phyloP scores from a whole-genome alignment of 2,888 invertebrate species.

The Reticulitermes lucifugus region DNA sequence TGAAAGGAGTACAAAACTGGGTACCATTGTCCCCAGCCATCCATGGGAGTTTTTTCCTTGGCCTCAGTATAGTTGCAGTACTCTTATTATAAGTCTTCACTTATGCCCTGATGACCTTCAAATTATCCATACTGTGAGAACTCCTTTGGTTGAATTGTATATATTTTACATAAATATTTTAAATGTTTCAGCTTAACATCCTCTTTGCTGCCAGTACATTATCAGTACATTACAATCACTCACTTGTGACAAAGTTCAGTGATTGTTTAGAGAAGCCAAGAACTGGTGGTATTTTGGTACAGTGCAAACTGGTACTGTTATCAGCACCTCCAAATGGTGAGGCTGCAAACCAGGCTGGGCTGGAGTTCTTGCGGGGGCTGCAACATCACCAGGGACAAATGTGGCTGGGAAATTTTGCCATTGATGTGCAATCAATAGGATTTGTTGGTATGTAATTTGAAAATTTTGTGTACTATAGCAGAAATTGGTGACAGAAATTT shows the following conservation, averaged over 20 bases:
- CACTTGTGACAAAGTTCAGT: conserved; percentile 49
- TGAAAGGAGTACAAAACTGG: no score
- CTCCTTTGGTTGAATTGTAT: no score
- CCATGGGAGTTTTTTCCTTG: no score
- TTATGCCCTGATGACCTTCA: no score
- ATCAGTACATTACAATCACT: conserved; percentile 56
- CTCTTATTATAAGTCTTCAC: no score
- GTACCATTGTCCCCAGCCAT: no score
- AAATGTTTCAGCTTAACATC: conserved; percentile 55
- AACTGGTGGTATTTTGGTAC: conserved; percentile 52
- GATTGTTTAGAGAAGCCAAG: not conserved
- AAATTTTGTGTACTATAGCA: not conserved
- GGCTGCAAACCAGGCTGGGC: conserved; percentile 59
- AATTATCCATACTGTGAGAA: no score
- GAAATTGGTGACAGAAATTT: no score
- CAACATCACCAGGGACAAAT: conserved; percentile 58
- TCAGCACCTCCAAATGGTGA: conserved; percentile 54
- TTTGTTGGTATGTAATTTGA: conserved; percentile 54
- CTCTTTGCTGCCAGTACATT: conserved; percentile 56
- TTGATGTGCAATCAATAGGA: conserved; percentile 60
- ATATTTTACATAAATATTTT: no score
- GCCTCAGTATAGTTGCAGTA: no score
- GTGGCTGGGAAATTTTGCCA: conserved; percentile 58
- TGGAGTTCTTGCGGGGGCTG: conserved; percentile 60
- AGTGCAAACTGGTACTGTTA: conserved; percentile 56